Percentiles rank a stretch among this genome's conserved stretches.
These are phyloP conservation scores for Netelia melanura DNA, from an alignment of 2,888 invertebrate species.

Conservation along the genomic window DNA sequence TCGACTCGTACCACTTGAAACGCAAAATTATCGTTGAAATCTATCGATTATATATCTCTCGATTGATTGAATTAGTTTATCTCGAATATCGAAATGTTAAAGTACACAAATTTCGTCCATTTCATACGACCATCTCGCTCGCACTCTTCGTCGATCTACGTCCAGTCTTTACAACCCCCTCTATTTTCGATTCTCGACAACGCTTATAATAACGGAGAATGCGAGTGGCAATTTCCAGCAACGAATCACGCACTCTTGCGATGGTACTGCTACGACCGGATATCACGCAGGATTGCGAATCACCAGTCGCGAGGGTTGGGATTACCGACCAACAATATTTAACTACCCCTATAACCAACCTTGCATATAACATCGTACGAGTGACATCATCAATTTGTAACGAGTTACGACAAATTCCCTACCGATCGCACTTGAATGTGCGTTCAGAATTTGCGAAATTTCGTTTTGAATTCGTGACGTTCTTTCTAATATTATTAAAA, in stretches of 20 bases:
- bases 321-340: slow-evolving; percentile 47
- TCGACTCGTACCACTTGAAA: too few species aligned
- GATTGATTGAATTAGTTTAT: too few species aligned
- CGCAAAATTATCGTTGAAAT: too few species aligned
- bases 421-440: background rate
- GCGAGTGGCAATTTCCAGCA: slow-evolving; percentile 74
- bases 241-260: slow-evolving; percentile 55
- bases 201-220: slow-evolving; percentile 66
- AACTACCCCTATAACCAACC: slow-evolving; percentile 36
- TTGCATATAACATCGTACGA: slow-evolving; percentile 69
- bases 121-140: background rate
- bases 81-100: too few species aligned
- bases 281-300: slow-evolving; percentile 65
- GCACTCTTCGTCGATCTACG: background rate
- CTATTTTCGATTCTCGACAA: background rate
- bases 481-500: background rate
- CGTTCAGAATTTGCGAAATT: background rate
- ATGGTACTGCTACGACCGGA: slow-evolving; percentile 52
- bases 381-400: slow-evolving; percentile 8
- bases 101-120: too few species aligned
- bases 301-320: slow-evolving; percentile 45
- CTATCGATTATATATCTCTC: too few species aligned
- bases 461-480: too few species aligned
- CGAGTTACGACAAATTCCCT: background rate
- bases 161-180: background rate